Evolutionary conservation across 30 jellyfish, hydroid and myxozoan genomes (phyloP).

Genomic region (Hydractinia echinata): DNA sequence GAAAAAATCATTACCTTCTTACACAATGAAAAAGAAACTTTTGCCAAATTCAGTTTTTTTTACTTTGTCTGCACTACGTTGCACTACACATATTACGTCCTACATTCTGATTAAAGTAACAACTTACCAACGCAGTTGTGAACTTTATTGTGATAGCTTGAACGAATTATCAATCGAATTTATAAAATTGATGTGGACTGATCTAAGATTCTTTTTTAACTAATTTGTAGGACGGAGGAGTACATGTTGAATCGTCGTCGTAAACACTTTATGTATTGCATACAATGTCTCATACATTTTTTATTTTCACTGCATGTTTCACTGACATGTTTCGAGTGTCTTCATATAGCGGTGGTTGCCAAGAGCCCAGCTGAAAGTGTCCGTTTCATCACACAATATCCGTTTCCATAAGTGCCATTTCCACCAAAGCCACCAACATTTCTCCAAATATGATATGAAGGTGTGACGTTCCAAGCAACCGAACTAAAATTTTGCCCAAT

Average conservation of each 20-base stretch:
- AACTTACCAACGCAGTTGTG: constrained; percentile 75
- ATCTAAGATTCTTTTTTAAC: constrained; percentile 32
- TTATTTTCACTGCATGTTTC: neutral
- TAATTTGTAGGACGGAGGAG: constrained; percentile 39
- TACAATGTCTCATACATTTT: neutral
- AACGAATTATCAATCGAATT: constrained; percentile 50
- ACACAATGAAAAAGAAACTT: too few species aligned
- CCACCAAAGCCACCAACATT: constrained; percentile 70
- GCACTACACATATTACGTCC: too few species aligned
- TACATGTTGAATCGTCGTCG: constrained; percentile 74
- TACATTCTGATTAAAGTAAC: too few species aligned
- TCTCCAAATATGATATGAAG: constrained; percentile 61
- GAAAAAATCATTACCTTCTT: too few species aligned
- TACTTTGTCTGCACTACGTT: too few species aligned
- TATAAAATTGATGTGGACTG: constrained; percentile 33
- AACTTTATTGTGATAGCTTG: constrained; percentile 50
- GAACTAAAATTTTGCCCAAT: constrained; percentile 79
- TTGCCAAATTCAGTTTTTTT: too few species aligned
- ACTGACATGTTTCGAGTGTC: neutral
- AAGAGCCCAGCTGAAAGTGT: constrained; percentile 44
- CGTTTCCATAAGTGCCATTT: constrained; percentile 58
- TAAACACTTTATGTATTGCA: constrained; percentile 36
- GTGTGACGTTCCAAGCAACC: constrained; percentile 53
- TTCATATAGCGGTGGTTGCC: constrained; percentile 16
- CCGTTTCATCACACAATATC: constrained; percentile 86